These are phyloP conservation scores for Drosophila pseudotalamancana DNA, from an alignment of 2,888 invertebrate genomes.

Conservation along the genomic window DNA sequence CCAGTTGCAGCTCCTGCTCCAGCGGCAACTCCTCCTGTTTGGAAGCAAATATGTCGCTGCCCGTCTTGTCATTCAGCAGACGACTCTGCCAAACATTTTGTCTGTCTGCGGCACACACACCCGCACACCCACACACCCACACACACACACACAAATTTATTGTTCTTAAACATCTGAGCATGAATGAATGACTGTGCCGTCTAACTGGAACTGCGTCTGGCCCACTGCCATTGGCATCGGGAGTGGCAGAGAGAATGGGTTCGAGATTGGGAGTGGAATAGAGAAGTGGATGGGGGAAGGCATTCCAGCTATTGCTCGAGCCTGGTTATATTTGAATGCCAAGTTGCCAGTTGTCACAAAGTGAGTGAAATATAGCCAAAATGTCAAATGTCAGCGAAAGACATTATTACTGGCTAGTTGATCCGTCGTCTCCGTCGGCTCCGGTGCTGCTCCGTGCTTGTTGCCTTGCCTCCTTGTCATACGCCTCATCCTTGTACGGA, in stretches of 20 bases:
- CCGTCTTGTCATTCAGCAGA: conserved; percentile 53
- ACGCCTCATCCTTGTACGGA: conserved; percentile 40
- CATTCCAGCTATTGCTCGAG: conserved; percentile 12
- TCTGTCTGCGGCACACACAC: conserved; percentile 38
- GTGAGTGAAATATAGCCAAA: conserved; percentile 81
- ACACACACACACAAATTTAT: conserved; percentile 53
- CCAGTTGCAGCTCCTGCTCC: conserved; percentile 12
- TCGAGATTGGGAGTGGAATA: neutral
- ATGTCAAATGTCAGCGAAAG: conserved; percentile 81
- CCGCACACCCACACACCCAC: conserved; percentile 7
- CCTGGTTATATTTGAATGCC: conserved; percentile 74
- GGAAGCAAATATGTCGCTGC: conserved; percentile 63
- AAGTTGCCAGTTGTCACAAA: conserved; percentile 78
- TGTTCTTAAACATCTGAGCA: conserved; percentile 71
- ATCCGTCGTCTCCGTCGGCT: conserved; percentile 47
- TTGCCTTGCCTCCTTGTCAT: conserved; percentile 8
- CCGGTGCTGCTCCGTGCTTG: conserved; percentile 12
- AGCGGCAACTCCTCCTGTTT: conserved; percentile 3
- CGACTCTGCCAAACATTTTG: conserved; percentile 62
- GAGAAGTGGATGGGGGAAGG: neutral
- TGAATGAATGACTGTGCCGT: conserved; percentile 54
- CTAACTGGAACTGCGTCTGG: conserved; percentile 35
- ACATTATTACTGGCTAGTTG: conserved; percentile 78
- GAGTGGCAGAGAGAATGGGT: neutral
- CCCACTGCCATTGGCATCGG: conserved; percentile 6